Evolutionary conservation across 2,888 invertebrate species (phyloP).

Genomic region (Alcis repandata): DNA sequence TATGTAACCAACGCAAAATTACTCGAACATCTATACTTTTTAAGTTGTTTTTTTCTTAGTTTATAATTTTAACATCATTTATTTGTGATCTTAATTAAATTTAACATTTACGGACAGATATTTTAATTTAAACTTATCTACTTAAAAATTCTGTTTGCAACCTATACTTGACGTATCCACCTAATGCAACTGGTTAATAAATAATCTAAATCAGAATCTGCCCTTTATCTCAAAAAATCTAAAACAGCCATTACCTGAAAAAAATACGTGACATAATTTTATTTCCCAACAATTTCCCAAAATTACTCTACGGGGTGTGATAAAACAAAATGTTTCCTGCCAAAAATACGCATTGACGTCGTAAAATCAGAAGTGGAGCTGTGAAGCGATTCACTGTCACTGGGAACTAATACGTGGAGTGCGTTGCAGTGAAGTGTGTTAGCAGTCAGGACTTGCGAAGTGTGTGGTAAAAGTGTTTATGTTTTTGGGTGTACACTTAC

Average conservation of each 20-base stretch:
- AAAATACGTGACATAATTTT: constrained; percentile 17
- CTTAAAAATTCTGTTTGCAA: too few species aligned
- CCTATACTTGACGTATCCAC: too few species aligned
- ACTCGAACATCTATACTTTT: too few species aligned
- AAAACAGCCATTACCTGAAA: constrained; percentile 11
- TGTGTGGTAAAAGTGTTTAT: background rate
- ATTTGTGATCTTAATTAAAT: too few species aligned
- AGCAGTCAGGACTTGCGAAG: background rate
- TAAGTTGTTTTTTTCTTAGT: too few species aligned
- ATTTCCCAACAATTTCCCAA: constrained; percentile 24
- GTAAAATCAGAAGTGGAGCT: constrained; percentile 20
- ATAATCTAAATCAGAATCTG: too few species aligned
- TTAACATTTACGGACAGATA: too few species aligned
- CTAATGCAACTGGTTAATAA: too few species aligned
- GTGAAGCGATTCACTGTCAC: constrained; percentile 12
- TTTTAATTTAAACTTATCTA: too few species aligned
- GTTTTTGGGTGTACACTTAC: too few species aligned
- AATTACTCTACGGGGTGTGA: constrained; percentile 27
- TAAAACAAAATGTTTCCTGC: constrained; percentile 33
- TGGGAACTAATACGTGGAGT: background rate
- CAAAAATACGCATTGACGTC: constrained; percentile 25
- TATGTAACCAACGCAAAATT: too few species aligned
- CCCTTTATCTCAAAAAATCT: background rate
- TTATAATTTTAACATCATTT: too few species aligned
- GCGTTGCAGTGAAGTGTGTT: background rate